Percentiles rank a stretch among this genome's conserved stretches.
Conservation (phyloP, 2,888 invertebrate genomes). For the Cosmopolites sordidus region DNA sequence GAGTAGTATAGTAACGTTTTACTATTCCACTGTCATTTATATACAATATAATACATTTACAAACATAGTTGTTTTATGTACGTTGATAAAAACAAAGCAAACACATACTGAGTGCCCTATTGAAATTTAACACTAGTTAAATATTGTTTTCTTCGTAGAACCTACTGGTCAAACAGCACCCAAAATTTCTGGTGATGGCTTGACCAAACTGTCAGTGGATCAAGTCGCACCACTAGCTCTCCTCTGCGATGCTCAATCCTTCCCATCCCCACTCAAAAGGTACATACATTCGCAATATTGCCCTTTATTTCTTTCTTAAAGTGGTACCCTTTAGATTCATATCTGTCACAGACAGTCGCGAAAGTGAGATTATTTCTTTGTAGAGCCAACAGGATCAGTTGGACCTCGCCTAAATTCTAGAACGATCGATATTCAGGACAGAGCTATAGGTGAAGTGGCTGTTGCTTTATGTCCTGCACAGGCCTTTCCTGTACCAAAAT, state of each 20-base stretch:
- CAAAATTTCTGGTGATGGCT: slow-evolving; percentile 51
- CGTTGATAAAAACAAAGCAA: too few species aligned
- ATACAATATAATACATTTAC: too few species aligned
- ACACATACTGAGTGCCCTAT: too few species aligned
- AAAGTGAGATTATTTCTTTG: slow-evolving; percentile 27
- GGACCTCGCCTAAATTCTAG: slow-evolving; percentile 59
- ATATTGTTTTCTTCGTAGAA: slow-evolving; percentile 21
- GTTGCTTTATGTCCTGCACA: slow-evolving; percentile 69
- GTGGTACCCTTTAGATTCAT: not conserved
- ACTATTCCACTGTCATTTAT: too few species aligned
- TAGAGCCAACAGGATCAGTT: slow-evolving; percentile 66
- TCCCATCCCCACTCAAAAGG: slow-evolving; percentile 56
- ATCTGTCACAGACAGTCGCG: not conserved
- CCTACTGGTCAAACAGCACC: slow-evolving; percentile 62
- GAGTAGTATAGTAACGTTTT: too few species aligned
- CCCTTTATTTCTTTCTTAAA: not conserved
- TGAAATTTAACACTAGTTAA: too few species aligned
- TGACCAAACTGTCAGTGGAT: slow-evolving; percentile 50
- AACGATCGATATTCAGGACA: slow-evolving; percentile 51
- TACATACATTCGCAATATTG: slow-evolving; percentile 15
- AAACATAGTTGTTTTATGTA: too few species aligned
- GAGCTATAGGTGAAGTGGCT: slow-evolving; percentile 42
- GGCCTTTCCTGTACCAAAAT: slow-evolving; percentile 68
- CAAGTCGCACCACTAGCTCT: slow-evolving; percentile 40
- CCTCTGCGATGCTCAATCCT: slow-evolving; percentile 56